Base-by-base conservation (phyloP, 2,888 invertebrate species). In the Keiferia lycopersicella region DNA sequence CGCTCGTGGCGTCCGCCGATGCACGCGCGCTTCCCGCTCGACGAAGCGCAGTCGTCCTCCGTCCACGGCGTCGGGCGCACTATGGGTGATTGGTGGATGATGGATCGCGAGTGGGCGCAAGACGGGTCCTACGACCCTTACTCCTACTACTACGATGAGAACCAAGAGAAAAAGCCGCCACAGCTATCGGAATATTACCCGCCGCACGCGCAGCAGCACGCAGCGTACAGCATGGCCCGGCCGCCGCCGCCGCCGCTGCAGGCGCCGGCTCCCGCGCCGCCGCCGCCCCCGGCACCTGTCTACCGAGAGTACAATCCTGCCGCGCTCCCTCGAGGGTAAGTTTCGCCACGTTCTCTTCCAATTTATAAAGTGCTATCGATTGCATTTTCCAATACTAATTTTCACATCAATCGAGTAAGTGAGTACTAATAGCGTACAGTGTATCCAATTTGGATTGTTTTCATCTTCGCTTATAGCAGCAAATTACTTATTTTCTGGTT, bases 1-100 rank as follows among this genome's bases (percentile, higher is more conserved):
- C 85, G 79, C 81, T 79, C 83, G 84, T 77, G 83, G 78, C 79
- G 82, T 74, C 70, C 76, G 74, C 74, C 71, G 79, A 69, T 84
- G 83, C 86, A 86, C 87, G 84, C 77, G 81, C 84, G 71, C 76
- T 73, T 66, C 73, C 59, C 65, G 73, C 60, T 65, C 64, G 65
- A 64, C 68, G 74, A 73, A 72, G 78, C 82, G 79, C 76, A 84
- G 73, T 81, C 77, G 50, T 71, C 62, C 62, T 61, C 69, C 70
- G 72, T 63, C 66, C 65, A 66, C 60, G 65, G 59, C 65, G 63
- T 65, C 61, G 66, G 65, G 59, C 66, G 65, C 69, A 76, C 72
- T 66, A 86, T 85, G 86, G 79, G 78, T 64, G 82, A 85, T 63
- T 82, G 84, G 83, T 78, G 83, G 56, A 65, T 79, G 62, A 71